phyloP scores from a whole-genome alignment of 2,113 vertebrate species.

The Ranitomeya imitator region DNA sequence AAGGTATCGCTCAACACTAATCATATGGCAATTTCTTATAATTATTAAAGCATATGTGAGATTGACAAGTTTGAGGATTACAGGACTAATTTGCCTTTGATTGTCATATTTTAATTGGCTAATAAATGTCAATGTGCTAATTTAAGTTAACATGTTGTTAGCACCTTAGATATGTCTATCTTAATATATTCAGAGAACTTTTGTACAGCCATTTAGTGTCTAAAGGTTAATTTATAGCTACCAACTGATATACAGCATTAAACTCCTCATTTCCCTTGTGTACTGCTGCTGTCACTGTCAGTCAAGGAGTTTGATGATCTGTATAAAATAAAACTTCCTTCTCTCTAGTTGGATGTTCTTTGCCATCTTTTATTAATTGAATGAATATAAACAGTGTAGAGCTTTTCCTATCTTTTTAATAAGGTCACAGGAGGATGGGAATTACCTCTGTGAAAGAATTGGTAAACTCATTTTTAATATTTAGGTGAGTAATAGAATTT shows the following conservation, averaged over 20 bases:
- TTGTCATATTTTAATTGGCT: slow-evolving; percentile 20
- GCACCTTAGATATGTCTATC: background rate
- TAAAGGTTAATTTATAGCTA: slow-evolving; percentile 46
- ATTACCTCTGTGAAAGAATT: slow-evolving; percentile 17
- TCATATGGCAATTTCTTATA: background rate
- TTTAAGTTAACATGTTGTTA: slow-evolving; percentile 16
- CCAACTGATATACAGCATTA: slow-evolving; percentile 13
- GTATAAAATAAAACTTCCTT: slow-evolving; percentile 34
- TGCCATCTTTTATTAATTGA: slow-evolving; percentile 44
- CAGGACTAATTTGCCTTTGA: background rate
- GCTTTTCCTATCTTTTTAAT: slow-evolving; percentile 33
- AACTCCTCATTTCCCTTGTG: slow-evolving; percentile 17
- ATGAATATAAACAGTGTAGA: slow-evolving; percentile 38
- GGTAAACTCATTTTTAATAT: slow-evolving; percentile 43
- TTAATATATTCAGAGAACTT: slow-evolving; percentile 26
- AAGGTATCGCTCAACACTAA: too few species aligned
- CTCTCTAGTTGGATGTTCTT: slow-evolving; percentile 37
- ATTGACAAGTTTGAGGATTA: background rate
- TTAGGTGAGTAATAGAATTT: slow-evolving; percentile 28
- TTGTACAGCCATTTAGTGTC: background rate
- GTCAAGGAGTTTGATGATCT: slow-evolving; percentile 24
- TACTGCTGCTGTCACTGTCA: slow-evolving; percentile 36
- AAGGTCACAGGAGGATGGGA: slow-evolving; percentile 41
- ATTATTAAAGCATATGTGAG: background rate
- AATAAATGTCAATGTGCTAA: slow-evolving; percentile 16